Conservation (phyloP, 2,113 vertebrate species). For the Oenanthe oenanthe region DNA sequence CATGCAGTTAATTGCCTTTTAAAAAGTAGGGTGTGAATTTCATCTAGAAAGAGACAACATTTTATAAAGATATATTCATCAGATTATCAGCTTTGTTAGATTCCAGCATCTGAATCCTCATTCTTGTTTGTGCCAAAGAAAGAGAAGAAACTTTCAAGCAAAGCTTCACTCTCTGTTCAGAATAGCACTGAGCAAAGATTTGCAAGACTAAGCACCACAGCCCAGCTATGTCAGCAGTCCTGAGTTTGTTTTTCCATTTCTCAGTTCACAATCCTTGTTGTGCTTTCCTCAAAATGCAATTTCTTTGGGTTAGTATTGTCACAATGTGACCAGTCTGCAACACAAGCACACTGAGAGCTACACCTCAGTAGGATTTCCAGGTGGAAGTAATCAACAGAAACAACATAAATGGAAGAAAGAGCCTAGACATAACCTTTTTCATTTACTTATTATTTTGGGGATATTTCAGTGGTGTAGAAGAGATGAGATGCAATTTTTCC, state of each 20-base stretch:
- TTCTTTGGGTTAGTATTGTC: neutral
- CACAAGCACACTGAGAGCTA: neutral
- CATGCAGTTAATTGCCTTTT: neutral
- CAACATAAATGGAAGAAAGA: neutral
- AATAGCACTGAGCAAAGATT: neutral
- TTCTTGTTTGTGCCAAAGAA: neutral
- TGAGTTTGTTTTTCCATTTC: neutral
- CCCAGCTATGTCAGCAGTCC: neutral
- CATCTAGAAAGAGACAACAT: neutral
- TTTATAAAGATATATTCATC: neutral
- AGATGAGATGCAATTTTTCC: neutral
- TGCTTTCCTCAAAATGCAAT: neutral
- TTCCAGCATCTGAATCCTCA: neutral
- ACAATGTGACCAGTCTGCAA: neutral
- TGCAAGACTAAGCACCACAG: neutral
- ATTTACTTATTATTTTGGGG: neutral
- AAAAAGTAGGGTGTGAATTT: neutral
- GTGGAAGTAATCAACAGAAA: neutral
- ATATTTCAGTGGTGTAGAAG: neutral
- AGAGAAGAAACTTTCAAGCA: neutral
- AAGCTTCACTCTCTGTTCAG: neutral
- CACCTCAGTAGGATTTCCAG: neutral
- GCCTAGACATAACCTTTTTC: neutral
- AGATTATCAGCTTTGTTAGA: neutral
- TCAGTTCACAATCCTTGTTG: rapidly evolving